phyloP scores from a whole-genome alignment of 2,113 vertebrate genomes.

The Corvus cornix region DNA sequence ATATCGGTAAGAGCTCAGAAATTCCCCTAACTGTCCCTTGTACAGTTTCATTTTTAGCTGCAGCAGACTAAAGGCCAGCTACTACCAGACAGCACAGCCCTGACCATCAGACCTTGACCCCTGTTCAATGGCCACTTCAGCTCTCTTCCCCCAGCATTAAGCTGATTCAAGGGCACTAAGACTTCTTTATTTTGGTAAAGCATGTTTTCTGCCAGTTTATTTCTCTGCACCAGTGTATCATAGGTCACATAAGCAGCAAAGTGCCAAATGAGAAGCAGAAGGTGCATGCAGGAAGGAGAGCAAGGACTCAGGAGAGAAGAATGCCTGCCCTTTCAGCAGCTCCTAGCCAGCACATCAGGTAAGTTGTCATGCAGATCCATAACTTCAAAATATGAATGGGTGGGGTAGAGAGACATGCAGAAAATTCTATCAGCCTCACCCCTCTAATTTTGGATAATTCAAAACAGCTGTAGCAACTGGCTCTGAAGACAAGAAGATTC shows the following conservation, averaged over 20 bases:
- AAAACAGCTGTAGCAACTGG: not conserved
- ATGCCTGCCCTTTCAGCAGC: not conserved
- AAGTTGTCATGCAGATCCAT: not conserved
- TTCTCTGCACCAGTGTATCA: not conserved
- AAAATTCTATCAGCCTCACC: not conserved
- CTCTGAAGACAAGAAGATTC: not conserved
- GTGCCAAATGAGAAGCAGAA: not conserved
- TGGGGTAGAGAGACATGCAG: not conserved
- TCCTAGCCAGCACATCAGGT: not conserved
- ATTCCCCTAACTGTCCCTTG: not conserved
- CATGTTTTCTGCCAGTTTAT: not conserved
- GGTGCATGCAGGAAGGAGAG: not conserved
- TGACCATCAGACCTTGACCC: not conserved
- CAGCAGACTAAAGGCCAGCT: not conserved
- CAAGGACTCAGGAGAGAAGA: not conserved
- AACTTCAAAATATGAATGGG: not conserved
- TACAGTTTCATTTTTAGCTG: not conserved
- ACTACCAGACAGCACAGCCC: not conserved
- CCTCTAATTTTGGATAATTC: not conserved
- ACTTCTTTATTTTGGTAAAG: not conserved
- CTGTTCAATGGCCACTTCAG: not conserved
- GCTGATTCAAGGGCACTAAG: not conserved
- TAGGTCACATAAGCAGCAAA: not conserved
- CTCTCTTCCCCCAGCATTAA: not conserved
- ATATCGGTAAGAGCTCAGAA: rapidly evolving